These are phyloP conservation scores for Sisor rabdophorus DNA, from an alignment of 2,113 vertebrate genomes.

Conservation along the genomic window DNA sequence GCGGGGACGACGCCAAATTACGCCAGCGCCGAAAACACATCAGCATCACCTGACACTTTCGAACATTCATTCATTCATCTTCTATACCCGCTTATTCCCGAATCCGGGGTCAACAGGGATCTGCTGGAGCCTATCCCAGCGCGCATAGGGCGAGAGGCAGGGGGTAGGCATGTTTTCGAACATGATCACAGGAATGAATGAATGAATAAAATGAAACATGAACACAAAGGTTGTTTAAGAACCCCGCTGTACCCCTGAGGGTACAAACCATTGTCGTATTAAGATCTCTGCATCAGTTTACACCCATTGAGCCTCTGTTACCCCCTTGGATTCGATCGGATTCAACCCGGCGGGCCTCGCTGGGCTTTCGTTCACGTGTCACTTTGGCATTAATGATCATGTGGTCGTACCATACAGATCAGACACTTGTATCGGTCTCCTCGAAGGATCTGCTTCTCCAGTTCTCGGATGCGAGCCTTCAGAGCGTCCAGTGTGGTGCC, in stretches of 20 bases:
- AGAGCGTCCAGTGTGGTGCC: constrained; percentile 96
- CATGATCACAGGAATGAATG: too few species aligned
- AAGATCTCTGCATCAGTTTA: background rate
- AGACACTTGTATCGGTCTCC: constrained; percentile 99
- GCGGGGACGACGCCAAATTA: background rate
- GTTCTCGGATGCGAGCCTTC: constrained; percentile 97
- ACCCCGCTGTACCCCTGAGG: background rate
- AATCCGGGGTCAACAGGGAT: too few species aligned
- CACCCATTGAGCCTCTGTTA: background rate
- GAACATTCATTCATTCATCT: too few species aligned
- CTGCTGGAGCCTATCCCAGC: too few species aligned
- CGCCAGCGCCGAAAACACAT: background rate
- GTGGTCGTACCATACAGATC: constrained; percentile 95
- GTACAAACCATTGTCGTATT: background rate
- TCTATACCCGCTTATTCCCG: too few species aligned
- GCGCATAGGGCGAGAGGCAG: too few species aligned
- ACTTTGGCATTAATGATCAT: background rate
- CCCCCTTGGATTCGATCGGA: too few species aligned
- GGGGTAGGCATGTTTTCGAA: too few species aligned
- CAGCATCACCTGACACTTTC: too few species aligned
- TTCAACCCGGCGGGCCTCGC: background rate
- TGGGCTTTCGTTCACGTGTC: background rate
- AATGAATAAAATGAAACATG: too few species aligned
- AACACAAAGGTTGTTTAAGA: background rate
- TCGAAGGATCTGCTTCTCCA: constrained; percentile 95